Percentiles rank a stretch among this genome's conserved stretches.
Evolutionary conservation across 2,888 invertebrate genomes (phyloP).

Genomic region (Eugnorisma glareosa): DNA sequence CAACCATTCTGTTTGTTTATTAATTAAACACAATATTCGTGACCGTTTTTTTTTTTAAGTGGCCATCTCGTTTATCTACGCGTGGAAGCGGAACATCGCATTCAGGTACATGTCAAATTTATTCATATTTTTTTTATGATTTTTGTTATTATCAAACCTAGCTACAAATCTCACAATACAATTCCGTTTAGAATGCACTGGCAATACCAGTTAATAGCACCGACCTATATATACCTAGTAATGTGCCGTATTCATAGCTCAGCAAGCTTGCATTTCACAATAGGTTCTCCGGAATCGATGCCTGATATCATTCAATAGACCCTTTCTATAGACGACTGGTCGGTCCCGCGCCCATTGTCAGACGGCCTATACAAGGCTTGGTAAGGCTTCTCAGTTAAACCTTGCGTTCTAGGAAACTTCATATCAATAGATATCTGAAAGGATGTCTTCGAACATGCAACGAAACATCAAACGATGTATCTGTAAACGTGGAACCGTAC

Average conservation of each 20-base stretch:
- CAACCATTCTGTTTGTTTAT: too few relatives aligned
- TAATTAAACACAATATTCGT: too few relatives aligned
- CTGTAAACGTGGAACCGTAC: background rate
- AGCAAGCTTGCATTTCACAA: conserved; percentile 38
- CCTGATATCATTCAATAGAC: conserved; percentile 21
- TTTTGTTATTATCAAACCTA: background rate
- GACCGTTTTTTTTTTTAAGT: too few relatives aligned
- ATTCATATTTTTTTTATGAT: too few relatives aligned
- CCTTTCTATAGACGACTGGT: conserved; percentile 16
- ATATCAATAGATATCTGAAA: conserved; percentile 11
- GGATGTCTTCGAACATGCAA: too few relatives aligned
- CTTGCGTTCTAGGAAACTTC: background rate
- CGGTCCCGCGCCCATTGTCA: conserved; percentile 15
- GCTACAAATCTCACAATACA: background rate
- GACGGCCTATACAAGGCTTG: background rate
- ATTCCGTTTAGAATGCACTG: background rate
- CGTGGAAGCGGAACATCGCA: too few relatives aligned
- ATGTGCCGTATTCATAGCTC: conserved; percentile 4
- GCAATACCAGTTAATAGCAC: background rate
- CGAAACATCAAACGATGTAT: too few relatives aligned
- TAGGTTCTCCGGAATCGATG: conserved; percentile 24
- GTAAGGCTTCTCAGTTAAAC: conserved; percentile 21
- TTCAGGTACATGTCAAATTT: too few relatives aligned
- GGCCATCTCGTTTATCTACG: too few relatives aligned
- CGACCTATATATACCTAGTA: background rate